Evolutionary conservation across 2,113 vertebrate species (phyloP).

Genomic region (Apus apus): DNA sequence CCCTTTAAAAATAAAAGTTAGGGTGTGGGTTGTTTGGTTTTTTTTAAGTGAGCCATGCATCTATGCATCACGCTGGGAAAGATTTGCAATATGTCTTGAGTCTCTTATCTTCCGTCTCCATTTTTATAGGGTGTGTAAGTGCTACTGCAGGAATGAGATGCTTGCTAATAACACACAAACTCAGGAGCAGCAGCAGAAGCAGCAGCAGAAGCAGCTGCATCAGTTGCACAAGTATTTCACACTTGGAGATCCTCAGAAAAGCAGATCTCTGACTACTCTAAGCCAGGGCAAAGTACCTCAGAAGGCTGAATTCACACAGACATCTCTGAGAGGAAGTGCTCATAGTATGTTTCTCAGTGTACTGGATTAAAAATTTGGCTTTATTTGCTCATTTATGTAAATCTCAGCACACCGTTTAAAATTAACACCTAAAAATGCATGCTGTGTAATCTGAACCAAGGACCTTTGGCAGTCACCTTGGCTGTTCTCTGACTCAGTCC

Average conservation of each 20-base stretch:
- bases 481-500: background rate
- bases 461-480: background rate
- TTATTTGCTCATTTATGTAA: background rate
- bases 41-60: background rate
- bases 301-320: background rate
- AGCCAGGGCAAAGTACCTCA: background rate
- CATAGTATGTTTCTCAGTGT: background rate
- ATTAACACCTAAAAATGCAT: background rate
- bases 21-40: background rate
- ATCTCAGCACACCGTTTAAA: background rate
- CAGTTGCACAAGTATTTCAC: background rate
- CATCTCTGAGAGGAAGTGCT: background rate
- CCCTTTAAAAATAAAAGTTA: background rate
- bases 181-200: background rate
- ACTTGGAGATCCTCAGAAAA: background rate
- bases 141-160: background rate
- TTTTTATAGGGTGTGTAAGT: background rate
- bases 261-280: background rate
- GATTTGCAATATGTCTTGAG: rapidly evolving
- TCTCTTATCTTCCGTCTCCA: background rate
- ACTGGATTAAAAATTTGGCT: background rate
- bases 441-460: background rate
- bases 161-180: background rate
- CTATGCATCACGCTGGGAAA: background rate
- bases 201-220: background rate